Evolutionary conservation across 2,113 vertebrate species (phyloP).

Genomic region (Ceyx margarethae): DNA sequence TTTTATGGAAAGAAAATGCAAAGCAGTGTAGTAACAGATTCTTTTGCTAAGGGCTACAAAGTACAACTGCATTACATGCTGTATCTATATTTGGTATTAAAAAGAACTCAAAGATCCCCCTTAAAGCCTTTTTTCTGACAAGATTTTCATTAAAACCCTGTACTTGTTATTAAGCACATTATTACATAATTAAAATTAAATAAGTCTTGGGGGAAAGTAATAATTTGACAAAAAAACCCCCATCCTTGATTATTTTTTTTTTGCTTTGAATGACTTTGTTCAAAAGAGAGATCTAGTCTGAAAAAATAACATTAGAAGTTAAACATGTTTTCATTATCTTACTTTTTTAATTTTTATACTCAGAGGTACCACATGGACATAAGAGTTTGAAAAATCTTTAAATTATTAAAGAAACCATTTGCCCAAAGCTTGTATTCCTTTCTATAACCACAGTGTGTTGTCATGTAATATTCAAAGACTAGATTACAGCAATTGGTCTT

Average conservation of each 20-base stretch:
- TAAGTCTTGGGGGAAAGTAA: constrained; percentile 42
- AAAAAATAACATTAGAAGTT: constrained; percentile 15
- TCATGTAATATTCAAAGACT: constrained; percentile 1
- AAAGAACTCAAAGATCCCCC: constrained; percentile 21
- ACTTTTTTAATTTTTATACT: constrained; percentile 2
- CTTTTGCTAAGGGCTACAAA: constrained; percentile 31
- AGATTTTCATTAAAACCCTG: constrained; percentile 43
- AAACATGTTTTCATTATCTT: constrained; percentile 33
- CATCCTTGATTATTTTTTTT: neutral
- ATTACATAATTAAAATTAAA: constrained; percentile 60
- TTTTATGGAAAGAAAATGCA: constrained; percentile 20
- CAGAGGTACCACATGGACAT: neutral
- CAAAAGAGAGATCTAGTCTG: neutral
- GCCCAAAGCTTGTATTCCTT: neutral
- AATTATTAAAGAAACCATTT: constrained; percentile 47
- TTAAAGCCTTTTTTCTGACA: constrained; percentile 33
- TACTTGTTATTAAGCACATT: constrained; percentile 48
- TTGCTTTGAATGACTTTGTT: neutral
- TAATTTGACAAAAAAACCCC: neutral
- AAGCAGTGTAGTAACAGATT: neutral
- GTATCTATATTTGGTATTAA: constrained; percentile 53
- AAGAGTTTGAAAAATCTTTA: neutral
- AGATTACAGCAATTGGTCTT: constrained; percentile 3
- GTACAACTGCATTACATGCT: constrained; percentile 1
- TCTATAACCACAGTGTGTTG: neutral